Evolutionary conservation across 1,140 invertebrate genomes (phyloP), one percentile per base, ranked within the genome.

Genomic region (Lutraria rhynchaena): DNA sequence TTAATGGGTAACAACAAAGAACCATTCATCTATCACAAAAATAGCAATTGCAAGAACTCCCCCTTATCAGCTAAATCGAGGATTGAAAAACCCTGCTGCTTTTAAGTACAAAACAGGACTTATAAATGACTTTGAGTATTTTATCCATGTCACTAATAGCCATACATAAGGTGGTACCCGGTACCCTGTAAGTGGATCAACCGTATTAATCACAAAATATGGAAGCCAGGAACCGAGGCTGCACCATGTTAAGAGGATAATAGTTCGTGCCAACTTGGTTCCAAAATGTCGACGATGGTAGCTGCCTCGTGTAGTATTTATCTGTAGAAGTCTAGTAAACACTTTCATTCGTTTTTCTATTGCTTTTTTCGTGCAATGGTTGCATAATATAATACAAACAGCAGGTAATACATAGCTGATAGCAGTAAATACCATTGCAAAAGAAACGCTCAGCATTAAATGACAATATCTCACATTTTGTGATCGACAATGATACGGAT

Each of bases 151-250:
- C 7, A 74, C 71, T 7, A 74, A 41, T 13, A 60, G 22, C 71
- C 71, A 74, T 9, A 74, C 46, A 35, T 74, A 74, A 2, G 17
- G n/a, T 74, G 71, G 71, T 58, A 74, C 71, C 55, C 71, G 53
- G 71, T 74, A 74, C n/a, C 35, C 41, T 44, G 55, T 44, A 11
- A 74, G 29, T 27, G 71, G 71, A 46, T 74, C 71, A 2, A 41
- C 27, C n/a, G 44, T 33, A 27, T 41, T 53, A 27, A 74, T 60
- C 0, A 74, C 37, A 41, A 60, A 74, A 27, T 44, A 74, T 22
- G 71, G 71, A 7, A 60, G 31, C 71, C 71, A 74, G 24, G 53
- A 74, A 24, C 29, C 44, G 15, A 74, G 31, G 27, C 41, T 41
- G 17, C 35, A 22, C 5, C 7, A 46, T 35, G 71, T 33, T 37